Conservation (phyloP, 2,888 invertebrate species). For the Phyto melanocephala region DNA sequence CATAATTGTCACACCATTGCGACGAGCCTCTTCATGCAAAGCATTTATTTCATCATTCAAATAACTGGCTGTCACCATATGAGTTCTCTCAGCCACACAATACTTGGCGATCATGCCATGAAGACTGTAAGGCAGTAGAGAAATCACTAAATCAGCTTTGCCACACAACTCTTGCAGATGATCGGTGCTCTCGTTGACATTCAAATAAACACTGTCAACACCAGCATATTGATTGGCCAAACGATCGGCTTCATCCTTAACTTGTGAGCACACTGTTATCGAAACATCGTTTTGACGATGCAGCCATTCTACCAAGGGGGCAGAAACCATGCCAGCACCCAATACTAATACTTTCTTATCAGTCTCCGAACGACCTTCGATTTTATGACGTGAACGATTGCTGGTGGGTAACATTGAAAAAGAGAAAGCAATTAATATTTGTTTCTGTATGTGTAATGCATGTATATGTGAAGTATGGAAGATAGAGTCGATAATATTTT, state of each 20-base stretch:
- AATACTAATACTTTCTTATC: slow-evolving; percentile 90
- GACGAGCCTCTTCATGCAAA: slow-evolving; percentile 90
- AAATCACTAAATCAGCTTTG: slow-evolving; percentile 88
- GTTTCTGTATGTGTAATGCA: no score
- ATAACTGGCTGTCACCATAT: slow-evolving; percentile 98
- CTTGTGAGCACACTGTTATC: slow-evolving; percentile 92
- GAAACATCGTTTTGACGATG: slow-evolving; percentile 88
- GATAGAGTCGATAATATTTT: no score
- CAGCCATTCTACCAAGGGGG: slow-evolving; percentile 96
- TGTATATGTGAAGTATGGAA: no score
- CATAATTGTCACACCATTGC: slow-evolving; percentile 94
- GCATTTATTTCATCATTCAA: slow-evolving; percentile 90
- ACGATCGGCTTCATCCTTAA: slow-evolving; percentile 93
- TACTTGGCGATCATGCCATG: slow-evolving; percentile 92
- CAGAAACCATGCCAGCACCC: slow-evolving; percentile 96
- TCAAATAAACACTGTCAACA: slow-evolving; percentile 88
- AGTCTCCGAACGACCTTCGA: slow-evolving; percentile 81
- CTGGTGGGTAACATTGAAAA: slow-evolving; percentile 75
- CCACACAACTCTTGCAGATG: slow-evolving; percentile 85
- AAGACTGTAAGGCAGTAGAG: slow-evolving; percentile 93
- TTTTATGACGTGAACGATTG: slow-evolving; percentile 85
- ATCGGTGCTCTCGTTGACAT: slow-evolving; percentile 87
- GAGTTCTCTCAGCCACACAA: slow-evolving; percentile 91
- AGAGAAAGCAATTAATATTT: no score
- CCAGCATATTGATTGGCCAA: slow-evolving; percentile 88